These are phyloP conservation scores for Spodoptera frugiperda DNA, from an alignment of 1,140 invertebrate genomes.

Conservation along the genomic window DNA sequence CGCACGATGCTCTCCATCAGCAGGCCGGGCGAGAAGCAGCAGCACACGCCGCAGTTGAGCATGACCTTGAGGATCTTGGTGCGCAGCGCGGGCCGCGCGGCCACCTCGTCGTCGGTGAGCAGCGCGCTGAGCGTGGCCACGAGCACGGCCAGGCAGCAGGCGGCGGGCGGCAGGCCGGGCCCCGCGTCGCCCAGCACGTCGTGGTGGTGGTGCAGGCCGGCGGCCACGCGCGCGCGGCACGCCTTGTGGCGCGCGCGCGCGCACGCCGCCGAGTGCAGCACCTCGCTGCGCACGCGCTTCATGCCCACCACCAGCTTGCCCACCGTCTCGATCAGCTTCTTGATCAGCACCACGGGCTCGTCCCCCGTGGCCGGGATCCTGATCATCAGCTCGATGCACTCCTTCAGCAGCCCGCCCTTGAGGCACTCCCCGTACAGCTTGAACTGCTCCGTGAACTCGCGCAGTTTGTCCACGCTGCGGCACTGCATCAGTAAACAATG, in stretches of 20 bases:
- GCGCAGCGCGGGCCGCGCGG: constrained; percentile 79
- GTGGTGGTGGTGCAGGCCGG: constrained; percentile 87
- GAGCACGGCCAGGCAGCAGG: constrained; percentile 87
- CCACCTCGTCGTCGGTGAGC: constrained; percentile 82
- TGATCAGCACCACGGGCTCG: constrained; percentile 80
- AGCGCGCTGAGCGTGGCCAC: constrained; percentile 87
- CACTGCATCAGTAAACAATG: constrained; percentile 88
- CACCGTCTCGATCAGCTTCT: constrained; percentile 87
- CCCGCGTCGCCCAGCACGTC: constrained; percentile 85
- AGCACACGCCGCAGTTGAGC: constrained; percentile 88
- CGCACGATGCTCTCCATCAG: constrained; percentile 79
- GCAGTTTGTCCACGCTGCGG: constrained; percentile 85
- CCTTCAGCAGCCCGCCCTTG: constrained; percentile 87
- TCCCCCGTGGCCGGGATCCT: constrained; percentile 82
- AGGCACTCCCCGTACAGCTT: constrained; percentile 88
- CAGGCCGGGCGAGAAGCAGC: constrained; percentile 87
- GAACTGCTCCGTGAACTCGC: constrained; percentile 88
- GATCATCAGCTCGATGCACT: constrained; percentile 87
- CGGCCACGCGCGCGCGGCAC: constrained; percentile 77
- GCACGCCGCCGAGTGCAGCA: constrained; percentile 86
- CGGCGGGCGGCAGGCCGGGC: constrained; percentile 62
- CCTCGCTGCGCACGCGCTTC: constrained; percentile 87
- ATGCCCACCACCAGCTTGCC: constrained; percentile 87
- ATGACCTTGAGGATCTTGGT: constrained; percentile 86
- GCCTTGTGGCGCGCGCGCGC: constrained; percentile 84